Conservation (phyloP, 1,140 invertebrate species). For the Nixonia krombeini region DNA sequence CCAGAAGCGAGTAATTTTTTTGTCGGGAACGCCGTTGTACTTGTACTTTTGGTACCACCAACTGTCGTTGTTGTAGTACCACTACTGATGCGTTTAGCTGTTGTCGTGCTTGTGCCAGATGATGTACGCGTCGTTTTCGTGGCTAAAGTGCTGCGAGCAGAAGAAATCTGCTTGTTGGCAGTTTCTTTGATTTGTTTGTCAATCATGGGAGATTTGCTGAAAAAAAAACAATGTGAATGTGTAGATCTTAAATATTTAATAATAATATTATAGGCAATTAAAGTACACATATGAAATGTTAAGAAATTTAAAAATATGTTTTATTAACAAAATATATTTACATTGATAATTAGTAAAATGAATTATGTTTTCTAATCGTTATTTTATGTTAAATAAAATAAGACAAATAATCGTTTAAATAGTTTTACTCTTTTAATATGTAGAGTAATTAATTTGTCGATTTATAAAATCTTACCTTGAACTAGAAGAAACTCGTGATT, state of each 20-base stretch:
- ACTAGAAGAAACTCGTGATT: slow-evolving; percentile 10
- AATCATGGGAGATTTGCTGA: slow-evolving; percentile 62
- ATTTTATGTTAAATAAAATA: no score
- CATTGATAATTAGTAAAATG: no score
- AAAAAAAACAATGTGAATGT: slow-evolving; percentile 1
- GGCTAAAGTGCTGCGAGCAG: slow-evolving; percentile 59
- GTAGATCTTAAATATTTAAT: no score
- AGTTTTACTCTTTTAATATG: no score
- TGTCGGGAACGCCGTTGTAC: slow-evolving; percentile 37
- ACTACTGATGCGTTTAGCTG: slow-evolving; percentile 66
- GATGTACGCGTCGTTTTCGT: slow-evolving; percentile 43
- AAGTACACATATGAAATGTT: no score
- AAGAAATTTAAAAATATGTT: no score
- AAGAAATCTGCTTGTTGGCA: slow-evolving; percentile 74
- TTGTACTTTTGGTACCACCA: slow-evolving; percentile 19
- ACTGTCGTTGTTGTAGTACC: slow-evolving; percentile 58
- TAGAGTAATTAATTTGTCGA: not conserved
- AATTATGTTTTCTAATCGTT: no score
- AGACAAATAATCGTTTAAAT: no score
- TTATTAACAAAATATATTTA: no score
- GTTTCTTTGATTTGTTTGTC: slow-evolving; percentile 76
- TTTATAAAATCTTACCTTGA: slow-evolving; percentile 16
- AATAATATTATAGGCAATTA: no score
- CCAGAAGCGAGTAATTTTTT: slow-evolving; percentile 42
- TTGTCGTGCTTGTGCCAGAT: slow-evolving; percentile 48